Conservation (phyloP, 2,888 invertebrate species). For the Eudasyphora cyanicolor region DNA sequence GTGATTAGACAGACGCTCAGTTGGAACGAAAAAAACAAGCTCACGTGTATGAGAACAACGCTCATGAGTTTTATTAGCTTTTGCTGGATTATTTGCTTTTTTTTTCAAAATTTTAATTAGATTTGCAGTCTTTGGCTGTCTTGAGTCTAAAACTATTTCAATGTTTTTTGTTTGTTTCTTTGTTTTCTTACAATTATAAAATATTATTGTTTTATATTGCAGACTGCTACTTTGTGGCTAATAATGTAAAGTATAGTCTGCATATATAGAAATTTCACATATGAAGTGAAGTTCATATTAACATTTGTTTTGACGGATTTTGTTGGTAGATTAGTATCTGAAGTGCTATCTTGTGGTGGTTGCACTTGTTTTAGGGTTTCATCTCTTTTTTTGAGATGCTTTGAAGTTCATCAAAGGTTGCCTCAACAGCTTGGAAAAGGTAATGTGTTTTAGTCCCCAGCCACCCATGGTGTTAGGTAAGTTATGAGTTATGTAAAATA, state of each 20-base stretch:
- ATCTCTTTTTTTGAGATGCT: background rate
- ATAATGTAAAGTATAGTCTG: no score
- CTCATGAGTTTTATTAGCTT: no score
- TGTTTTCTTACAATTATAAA: conserved; percentile 35
- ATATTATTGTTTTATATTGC: background rate
- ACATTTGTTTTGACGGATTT: background rate
- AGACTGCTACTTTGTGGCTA: background rate
- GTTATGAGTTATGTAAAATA: conserved; percentile 11
- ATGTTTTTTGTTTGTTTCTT: conserved; percentile 32
- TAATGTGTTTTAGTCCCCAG: no score
- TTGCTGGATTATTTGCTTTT: no score
- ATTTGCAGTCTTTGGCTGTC: no score
- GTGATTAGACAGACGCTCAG: background rate
- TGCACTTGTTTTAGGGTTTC: conserved; percentile 6
- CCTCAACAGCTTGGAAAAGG: no score
- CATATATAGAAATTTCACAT: no score
- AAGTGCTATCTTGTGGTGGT: background rate
- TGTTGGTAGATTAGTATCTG: background rate
- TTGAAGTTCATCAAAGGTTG: background rate
- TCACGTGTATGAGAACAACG: background rate
- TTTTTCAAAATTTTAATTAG: conserved; percentile 49
- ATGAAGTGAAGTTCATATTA: conserved; percentile 48
- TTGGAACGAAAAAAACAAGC: background rate
- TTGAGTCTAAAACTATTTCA: conserved; percentile 1
- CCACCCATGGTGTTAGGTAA: conserved; percentile 18